Base-by-base conservation (phyloP, 2,797 vertebrate genomes). In the Peromyscus eremicus region DNA sequence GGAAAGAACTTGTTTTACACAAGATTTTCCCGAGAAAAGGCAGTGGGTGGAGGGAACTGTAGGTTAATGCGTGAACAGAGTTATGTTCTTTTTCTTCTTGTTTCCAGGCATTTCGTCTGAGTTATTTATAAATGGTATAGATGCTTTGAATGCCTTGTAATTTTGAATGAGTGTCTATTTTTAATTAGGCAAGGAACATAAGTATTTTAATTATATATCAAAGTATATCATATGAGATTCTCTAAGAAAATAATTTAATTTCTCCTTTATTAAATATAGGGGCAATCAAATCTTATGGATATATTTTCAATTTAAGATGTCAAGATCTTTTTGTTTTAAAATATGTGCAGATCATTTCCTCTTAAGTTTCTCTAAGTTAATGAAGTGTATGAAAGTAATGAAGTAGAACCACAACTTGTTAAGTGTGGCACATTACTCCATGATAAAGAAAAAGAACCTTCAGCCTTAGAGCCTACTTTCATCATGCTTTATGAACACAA, bases 141-240 rank as follows among this genome's bases (percentile, higher is more conserved):
- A 89, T 91, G 62, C 25, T 32, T 88, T 97, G 82, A n/a, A 83
- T 21, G 5, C 62, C 43, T 60, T 89, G 34, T 95, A 97, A 96
- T 91, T 92, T 10, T 92, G 77, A 91, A 83, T 64, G 37, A 93
- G 79, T 46, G 21, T 86, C 73, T 93, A 94, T 70, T 95, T 97
- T 96, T 94, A 97, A 97, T 94, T 94, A 97, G 40, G 14, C 62
- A 97, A 97, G 77, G 49, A 95, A 92, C 40, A 87, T 87, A 46
- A 92, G 8, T 62, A 92, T 95, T 96, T 83, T 90, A 97, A 93
- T 88, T 89, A 97, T 43, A 82, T 80, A 64, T 91, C 68, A 94
- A 75, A 92, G 55, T 96, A 55, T 37, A 89, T 73, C 55, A 80
- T 96, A 82, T 92, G 77, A 73, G 49, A 95, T 68, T 66, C 83